Evolutionary conservation across 2,113 vertebrate genomes (phyloP).

Genomic region (Rattus rattus): DNA sequence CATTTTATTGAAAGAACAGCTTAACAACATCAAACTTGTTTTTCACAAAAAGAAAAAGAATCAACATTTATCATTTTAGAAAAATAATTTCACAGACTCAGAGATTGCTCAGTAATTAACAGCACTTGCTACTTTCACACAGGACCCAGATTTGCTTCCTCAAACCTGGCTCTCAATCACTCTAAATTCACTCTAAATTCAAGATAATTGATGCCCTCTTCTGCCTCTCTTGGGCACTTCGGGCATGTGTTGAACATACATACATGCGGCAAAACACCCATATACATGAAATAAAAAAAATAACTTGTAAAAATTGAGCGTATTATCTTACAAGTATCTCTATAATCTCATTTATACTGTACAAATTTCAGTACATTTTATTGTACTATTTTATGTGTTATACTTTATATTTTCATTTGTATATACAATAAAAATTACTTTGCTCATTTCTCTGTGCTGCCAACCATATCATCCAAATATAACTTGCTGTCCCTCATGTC

Average conservation of each 20-base stretch:
- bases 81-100: not conserved
- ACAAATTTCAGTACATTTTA: not conserved
- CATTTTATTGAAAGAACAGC: not conserved
- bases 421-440: not conserved
- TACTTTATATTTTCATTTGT: not conserved
- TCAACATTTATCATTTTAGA: not conserved
- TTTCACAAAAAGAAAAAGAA: not conserved
- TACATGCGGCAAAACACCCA: not conserved
- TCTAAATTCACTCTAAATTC: too few species aligned
- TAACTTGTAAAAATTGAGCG: not conserved
- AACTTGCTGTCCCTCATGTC: not conserved
- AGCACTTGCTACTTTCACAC: not conserved
- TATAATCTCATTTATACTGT: not conserved
- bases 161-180: not conserved
- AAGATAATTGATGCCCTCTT: not conserved
- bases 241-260: not conserved
- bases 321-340: not conserved
- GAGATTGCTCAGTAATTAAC: not conserved
- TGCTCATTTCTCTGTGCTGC: not conserved
- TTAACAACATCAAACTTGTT: not conserved
- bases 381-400: not conserved
- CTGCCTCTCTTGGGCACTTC: not conserved
- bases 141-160: not conserved
- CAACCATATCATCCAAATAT: not conserved
- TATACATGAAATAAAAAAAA: not conserved